Evolutionary conservation across 2,888 invertebrate species (phyloP), one percentile per base, ranked within the genome.

Genomic region (Autographa gamma): DNA sequence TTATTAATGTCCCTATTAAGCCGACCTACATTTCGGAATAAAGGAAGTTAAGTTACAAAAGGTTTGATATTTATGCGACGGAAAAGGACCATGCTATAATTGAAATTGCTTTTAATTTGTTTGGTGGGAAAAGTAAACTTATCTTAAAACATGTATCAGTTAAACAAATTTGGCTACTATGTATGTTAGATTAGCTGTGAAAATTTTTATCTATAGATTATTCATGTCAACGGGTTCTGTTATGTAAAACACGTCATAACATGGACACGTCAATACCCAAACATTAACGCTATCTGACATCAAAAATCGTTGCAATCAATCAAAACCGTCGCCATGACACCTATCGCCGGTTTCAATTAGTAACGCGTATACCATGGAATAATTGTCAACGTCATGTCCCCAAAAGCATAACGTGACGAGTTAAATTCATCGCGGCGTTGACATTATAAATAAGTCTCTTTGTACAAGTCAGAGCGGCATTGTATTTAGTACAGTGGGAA

Each of bases 401-500:
- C 31, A 58, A 34, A 69, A 83, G 34, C 34, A 71, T 63, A 73
- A 67, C 71, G 43, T 69, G 66, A 76, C 61, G 80, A 76, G 74
- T 77, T 68, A 68, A 77, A 80, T 80, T 73, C 83, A 76, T 76
- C 68, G 74, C 81, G 61, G 66, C 63, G 38, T 66, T 69, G 76
- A 71, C 73, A 73, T 81, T 82, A 77, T 77, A 78, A 76, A 79
- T 79, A 77, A 77, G 74, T 76, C 71, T 74, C 69, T 83, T 82
- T 80, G 73, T 73, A 76, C 70, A 70, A 81, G 76, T 75, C 73
- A 68, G 69, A 66, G 76, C 64, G 63, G 76, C 80, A 80, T 83
- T 87, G 84, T 83, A 86, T 83, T 82, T 82, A 81, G 81, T 77
- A 73, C 75, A 78, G 64, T 77, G 73, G 72, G 83, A 77, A 82